Percentiles rank a stretch among this genome's conserved stretches.
Conservation (phyloP, 2,888 invertebrate genomes). For the Agrypnus murinus region DNA sequence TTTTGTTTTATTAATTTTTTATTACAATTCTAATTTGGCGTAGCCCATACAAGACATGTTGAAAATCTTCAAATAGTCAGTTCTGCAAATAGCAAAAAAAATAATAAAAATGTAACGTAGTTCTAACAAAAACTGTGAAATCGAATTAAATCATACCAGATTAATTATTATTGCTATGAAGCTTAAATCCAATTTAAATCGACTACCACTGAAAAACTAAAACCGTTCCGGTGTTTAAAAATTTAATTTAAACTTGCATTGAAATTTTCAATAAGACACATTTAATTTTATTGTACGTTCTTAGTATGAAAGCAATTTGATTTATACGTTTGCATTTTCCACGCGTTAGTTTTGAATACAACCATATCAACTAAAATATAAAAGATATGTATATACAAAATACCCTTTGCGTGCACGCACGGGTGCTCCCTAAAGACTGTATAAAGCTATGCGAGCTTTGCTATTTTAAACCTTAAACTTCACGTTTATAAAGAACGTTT, state of each 20-base stretch:
- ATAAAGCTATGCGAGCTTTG: constrained; percentile 51
- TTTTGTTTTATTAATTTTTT: no score
- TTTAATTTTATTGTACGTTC: constrained; percentile 33
- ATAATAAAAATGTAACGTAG: no score
- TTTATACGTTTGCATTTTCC: constrained; percentile 64
- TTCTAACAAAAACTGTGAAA: no score
- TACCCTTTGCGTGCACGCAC: constrained; percentile 58
- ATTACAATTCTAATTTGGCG: no score
- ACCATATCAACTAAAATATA: constrained; percentile 61
- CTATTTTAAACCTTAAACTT: constrained; percentile 49
- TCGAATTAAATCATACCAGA: neutral
- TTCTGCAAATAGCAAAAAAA: no score
- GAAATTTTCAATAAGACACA: constrained; percentile 2
- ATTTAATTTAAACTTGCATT: constrained; percentile 23
- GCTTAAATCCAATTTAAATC: no score
- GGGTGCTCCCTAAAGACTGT: constrained; percentile 56
- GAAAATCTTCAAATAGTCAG: no score
- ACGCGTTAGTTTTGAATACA: constrained; percentile 58
- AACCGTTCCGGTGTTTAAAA: neutral
- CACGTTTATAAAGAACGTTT: constrained; percentile 25
- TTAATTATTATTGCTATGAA: neutral
- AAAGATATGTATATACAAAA: constrained; percentile 60
- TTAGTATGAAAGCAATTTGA: constrained; percentile 54
- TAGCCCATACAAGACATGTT: no score
- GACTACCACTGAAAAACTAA: neutral